phyloP scores from a whole-genome alignment of 2,113 vertebrate genomes.

The Xenopus borealis region DNA sequence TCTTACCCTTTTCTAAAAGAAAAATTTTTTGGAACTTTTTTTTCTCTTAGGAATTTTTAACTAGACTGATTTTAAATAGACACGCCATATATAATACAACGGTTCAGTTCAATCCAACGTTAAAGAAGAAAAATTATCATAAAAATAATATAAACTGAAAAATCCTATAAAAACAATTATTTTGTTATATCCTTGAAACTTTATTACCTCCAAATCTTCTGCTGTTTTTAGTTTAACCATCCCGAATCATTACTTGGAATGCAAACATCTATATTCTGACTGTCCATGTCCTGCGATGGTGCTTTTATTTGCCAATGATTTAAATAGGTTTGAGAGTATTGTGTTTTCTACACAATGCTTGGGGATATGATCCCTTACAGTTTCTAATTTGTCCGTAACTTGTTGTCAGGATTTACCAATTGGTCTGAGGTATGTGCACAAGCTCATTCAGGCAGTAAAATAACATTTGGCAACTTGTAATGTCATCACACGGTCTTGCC shows the following conservation, averaged over 20 bases:
- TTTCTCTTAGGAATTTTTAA: conserved; percentile 73
- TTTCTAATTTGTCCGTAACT: background rate
- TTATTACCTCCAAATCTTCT: conserved; percentile 43
- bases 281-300: conserved; percentile 7
- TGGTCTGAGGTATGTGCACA: background rate
- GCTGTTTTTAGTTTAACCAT: conserved; percentile 52
- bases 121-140: conserved; percentile 48
- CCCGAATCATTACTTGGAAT: conserved; percentile 44
- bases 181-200: conserved; percentile 38
- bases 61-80: conserved; percentile 67
- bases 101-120: conserved; percentile 54
- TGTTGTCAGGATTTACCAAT: background rate
- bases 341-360: background rate
- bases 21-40: conserved; percentile 59
- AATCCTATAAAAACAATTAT: background rate
- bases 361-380: background rate
- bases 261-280: background rate
- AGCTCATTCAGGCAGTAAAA: background rate
- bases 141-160: conserved; percentile 60
- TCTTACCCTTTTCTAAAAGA: conserved; percentile 48
- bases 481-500: no score
- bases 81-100: conserved; percentile 60
- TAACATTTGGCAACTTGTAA: background rate
- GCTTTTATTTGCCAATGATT: conserved; percentile 14
- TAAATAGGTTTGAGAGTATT: no score